These are phyloP conservation scores for Schizopygopsis pylzovi DNA, from an alignment of 2,797 vertebrate species.

Conservation along the genomic window DNA sequence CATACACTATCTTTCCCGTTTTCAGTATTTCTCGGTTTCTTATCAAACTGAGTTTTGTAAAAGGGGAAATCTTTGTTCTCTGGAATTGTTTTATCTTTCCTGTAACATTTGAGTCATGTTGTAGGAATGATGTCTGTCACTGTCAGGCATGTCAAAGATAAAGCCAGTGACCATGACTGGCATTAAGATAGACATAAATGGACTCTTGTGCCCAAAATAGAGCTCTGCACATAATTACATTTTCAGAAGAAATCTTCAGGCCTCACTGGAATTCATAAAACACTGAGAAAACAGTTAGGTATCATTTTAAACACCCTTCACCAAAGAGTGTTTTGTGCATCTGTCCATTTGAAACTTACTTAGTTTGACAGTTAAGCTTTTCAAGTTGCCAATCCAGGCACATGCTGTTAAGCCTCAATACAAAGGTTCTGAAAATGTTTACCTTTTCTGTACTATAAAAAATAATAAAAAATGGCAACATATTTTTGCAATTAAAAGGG, in stretches of 20 bases:
- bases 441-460: neutral
- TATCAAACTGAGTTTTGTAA: neutral
- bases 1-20: neutral
- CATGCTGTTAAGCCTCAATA: neutral
- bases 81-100: conserved; percentile 24
- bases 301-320: conserved; percentile 1
- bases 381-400: neutral
- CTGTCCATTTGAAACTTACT: neutral
- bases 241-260: neutral
- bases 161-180: conserved; percentile 11
- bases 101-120: conserved; percentile 23
- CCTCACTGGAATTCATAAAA: neutral
- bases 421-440: neutral
- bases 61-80: conserved; percentile 15
- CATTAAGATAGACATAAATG: neutral
- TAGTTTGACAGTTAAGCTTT: neutral
- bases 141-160: conserved; percentile 27
- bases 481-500: neutral
- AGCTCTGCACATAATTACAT: neutral
- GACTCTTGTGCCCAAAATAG: neutral
- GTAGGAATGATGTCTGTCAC: conserved; percentile 23
- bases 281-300: too few relatives aligned
- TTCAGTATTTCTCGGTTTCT: conserved; percentile 10
- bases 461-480: neutral
- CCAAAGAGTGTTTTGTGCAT: neutral